Conservation (phyloP, 2,888 invertebrate genomes). For the Nemotelus nigrinus region DNA sequence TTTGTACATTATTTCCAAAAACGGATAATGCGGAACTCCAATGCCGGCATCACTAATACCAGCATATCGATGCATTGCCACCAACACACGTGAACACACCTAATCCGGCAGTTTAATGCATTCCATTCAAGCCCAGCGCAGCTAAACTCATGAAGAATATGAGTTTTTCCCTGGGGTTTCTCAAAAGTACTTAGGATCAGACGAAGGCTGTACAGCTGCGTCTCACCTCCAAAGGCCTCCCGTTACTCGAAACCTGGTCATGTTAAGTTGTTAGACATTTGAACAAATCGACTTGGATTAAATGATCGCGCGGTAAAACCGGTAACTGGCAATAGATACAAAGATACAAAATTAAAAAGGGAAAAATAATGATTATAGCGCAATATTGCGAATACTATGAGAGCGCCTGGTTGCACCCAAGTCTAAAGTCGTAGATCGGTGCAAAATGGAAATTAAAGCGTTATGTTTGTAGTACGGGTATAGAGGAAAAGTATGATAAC, state of each 20-base stretch:
- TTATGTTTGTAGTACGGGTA: too few relatives aligned
- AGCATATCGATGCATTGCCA: neutral
- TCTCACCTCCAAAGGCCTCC: slow-evolving; percentile 33
- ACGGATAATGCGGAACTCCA: slow-evolving; percentile 36
- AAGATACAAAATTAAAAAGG: slow-evolving; percentile 5
- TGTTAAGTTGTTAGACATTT: slow-evolving; percentile 41
- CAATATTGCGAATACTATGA: slow-evolving; percentile 24
- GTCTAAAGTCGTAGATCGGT: too few relatives aligned
- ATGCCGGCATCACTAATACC: slow-evolving; percentile 30
- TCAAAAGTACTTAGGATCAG: too few relatives aligned
- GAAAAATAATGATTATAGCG: slow-evolving; percentile 27
- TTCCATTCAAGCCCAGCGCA: too few relatives aligned
- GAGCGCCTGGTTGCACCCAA: too few relatives aligned
- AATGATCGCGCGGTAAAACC: slow-evolving; percentile 38
- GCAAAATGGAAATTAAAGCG: too few relatives aligned
- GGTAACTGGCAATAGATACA: slow-evolving; percentile 25
- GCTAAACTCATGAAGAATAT: too few relatives aligned
- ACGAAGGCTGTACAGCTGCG: neutral
- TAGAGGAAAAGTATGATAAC: too few relatives aligned
- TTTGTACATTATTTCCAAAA: slow-evolving; percentile 17
- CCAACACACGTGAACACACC: too few relatives aligned
- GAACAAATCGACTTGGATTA: slow-evolving; percentile 45
- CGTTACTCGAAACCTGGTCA: slow-evolving; percentile 32
- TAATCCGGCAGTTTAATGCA: too few relatives aligned
- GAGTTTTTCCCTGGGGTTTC: neutral